Percentiles rank a stretch among this genome's conserved stretches.
phyloP scores from a whole-genome alignment of 2,888 invertebrate species.

The Aspidapion aeneum region DNA sequence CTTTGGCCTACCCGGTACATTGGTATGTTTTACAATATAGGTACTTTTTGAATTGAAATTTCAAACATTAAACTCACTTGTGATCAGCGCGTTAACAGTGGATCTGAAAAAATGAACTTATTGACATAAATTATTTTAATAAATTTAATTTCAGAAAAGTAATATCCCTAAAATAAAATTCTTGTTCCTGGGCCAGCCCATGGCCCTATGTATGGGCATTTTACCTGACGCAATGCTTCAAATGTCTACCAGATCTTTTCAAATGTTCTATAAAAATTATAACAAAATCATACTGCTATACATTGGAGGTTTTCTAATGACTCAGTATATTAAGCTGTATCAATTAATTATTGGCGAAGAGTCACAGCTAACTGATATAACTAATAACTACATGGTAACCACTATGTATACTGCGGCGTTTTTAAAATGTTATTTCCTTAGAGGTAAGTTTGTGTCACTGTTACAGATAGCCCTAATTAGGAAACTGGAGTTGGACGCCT shows the following conservation, averaged over 20 bases:
- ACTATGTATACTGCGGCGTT: neutral
- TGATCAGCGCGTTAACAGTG: too few relatives aligned
- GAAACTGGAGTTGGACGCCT: too few relatives aligned
- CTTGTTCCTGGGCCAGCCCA: neutral
- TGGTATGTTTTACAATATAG: too few relatives aligned
- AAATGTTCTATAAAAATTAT: neutral
- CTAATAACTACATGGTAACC: neutral
- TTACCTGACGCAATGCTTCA: neutral
- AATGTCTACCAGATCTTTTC: neutral
- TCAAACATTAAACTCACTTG: too few relatives aligned
- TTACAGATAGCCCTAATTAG: too few relatives aligned
- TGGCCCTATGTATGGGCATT: neutral
- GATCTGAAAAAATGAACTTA: too few relatives aligned
- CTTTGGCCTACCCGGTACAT: too few relatives aligned
- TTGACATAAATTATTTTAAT: too few relatives aligned
- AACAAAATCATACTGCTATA: neutral
- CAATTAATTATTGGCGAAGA: neutral
- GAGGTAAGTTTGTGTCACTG: neutral
- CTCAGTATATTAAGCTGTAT: neutral
- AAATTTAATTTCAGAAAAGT: too few relatives aligned
- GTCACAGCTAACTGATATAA: neutral
- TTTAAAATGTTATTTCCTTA: neutral
- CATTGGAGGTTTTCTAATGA: neutral
- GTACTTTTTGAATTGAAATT: too few relatives aligned
- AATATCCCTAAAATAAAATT: neutral